A percentile compares a stretch with the other conserved stretches of the same genome.
These are phyloP conservation scores for Eristalis pertinax DNA, from an alignment of 2,888 invertebrate species.

Conservation along the genomic window DNA sequence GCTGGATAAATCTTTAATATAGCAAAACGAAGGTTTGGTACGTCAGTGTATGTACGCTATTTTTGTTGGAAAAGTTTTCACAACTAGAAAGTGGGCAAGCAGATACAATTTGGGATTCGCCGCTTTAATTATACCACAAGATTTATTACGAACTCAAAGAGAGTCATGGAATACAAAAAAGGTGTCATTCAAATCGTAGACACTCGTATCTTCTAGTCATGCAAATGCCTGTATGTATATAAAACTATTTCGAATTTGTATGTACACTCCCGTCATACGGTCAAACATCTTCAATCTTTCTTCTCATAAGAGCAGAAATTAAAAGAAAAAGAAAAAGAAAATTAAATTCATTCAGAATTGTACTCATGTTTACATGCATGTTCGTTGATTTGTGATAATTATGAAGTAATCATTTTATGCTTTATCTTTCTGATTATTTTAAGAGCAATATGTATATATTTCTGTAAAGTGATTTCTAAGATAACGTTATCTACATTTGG, in stretches of 20 bases:
- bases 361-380: too few relatives aligned
- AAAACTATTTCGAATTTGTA: neutral
- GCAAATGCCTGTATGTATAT: neutral
- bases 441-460: too few relatives aligned
- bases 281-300: too few relatives aligned
- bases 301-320: too few relatives aligned
- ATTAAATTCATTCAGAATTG: too few relatives aligned
- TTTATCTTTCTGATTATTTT: too few relatives aligned
- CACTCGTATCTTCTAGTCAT: neutral
- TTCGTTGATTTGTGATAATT: too few relatives aligned
- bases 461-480: too few relatives aligned
- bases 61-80: neutral
- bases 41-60: neutral
- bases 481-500: too few relatives aligned
- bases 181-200: slow-evolving; percentile 3
- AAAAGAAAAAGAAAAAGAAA: too few relatives aligned
- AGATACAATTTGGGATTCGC: slow-evolving; percentile 36
- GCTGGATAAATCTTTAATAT: slow-evolving; percentile 45
- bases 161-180: neutral
- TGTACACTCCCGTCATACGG: too few relatives aligned
- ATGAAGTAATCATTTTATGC: too few relatives aligned
- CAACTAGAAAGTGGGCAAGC: neutral
- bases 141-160: slow-evolving; percentile 28
- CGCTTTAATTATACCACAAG: slow-evolving; percentile 37
- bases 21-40: slow-evolving; percentile 8